phyloP scores from a whole-genome alignment of 2,113 vertebrate species.

The Nettapus auritus region DNA sequence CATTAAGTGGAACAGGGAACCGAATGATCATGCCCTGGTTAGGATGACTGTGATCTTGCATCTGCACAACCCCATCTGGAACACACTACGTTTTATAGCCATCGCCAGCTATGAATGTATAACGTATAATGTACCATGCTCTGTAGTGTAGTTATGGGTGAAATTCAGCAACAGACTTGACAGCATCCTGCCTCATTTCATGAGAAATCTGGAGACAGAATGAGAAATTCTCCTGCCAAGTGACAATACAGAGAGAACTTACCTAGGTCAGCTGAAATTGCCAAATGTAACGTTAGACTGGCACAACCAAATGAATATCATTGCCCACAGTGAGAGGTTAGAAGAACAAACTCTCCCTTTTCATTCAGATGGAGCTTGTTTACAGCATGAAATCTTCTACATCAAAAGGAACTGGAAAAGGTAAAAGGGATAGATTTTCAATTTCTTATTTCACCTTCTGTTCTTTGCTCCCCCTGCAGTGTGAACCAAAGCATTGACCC shows the following conservation, averaged over 20 bases:
- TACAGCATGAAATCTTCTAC: not conserved
- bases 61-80: not conserved
- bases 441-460: not conserved
- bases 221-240: not conserved
- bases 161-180: not conserved
- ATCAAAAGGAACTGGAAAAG: not conserved
- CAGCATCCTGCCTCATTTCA: not conserved
- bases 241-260: not conserved
- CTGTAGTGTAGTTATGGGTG: not conserved
- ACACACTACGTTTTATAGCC: not conserved
- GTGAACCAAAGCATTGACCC: not conserved
- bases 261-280: not conserved
- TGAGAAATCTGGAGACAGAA: not conserved
- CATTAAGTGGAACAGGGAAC: not conserved
- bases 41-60: not conserved
- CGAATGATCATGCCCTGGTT: not conserved
- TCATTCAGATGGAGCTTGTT: not conserved
- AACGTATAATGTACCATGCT: not conserved
- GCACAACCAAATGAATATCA: not conserved
- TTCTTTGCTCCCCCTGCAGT: not conserved
- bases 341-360: not conserved
- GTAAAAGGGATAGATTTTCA: not conserved
- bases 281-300: not conserved
- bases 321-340: not conserved
- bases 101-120: not conserved